A percentile compares a stretch with the other conserved stretches of the same genome.
Evolutionary conservation across 2,888 invertebrate genomes (phyloP).

Genomic region (Orchesella flavescens): DNA sequence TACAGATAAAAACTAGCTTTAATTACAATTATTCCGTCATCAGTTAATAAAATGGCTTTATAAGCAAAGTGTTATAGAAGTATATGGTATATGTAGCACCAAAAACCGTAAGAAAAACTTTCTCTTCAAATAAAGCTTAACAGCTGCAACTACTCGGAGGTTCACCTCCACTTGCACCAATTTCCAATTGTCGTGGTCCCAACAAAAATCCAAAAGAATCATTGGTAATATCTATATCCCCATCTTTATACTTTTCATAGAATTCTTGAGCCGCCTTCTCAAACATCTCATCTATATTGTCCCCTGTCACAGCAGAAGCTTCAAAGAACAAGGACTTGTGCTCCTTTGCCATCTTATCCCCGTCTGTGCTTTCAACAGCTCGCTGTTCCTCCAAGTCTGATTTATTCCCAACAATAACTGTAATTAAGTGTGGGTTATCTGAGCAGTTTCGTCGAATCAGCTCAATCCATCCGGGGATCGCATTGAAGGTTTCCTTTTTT

Average conservation of each 20-base stretch:
- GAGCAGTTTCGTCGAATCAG: constrained; percentile 29
- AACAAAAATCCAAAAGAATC: constrained; percentile 49
- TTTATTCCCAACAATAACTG: constrained; percentile 58
- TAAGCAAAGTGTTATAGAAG: too few relatives aligned
- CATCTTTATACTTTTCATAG: constrained; percentile 52
- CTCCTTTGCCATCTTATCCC: constrained; percentile 24
- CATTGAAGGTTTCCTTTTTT: constrained; percentile 37
- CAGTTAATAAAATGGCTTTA: too few relatives aligned
- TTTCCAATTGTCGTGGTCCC: constrained; percentile 53
- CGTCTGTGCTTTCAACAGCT: constrained; percentile 35
- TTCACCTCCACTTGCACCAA: constrained; percentile 39
- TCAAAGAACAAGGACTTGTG: constrained; percentile 43
- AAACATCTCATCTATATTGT: constrained; percentile 40
- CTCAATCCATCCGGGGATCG: constrained; percentile 42
- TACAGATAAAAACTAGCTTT: too few relatives aligned
- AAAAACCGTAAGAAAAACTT: too few relatives aligned
- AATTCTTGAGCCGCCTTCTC: constrained; percentile 41
- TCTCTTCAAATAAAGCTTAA: not conserved
- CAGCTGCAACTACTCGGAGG: constrained; percentile 9
- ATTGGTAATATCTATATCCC: constrained; percentile 55
- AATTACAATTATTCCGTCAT: too few relatives aligned
- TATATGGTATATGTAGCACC: too few relatives aligned
- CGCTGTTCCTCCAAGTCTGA: constrained; percentile 33
- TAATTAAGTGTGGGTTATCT: constrained; percentile 42
- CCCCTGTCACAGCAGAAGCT: constrained; percentile 37